These are phyloP conservation scores for Myzus persicae DNA, from an alignment of 1,140 invertebrate genomes.

Conservation along the genomic window DNA sequence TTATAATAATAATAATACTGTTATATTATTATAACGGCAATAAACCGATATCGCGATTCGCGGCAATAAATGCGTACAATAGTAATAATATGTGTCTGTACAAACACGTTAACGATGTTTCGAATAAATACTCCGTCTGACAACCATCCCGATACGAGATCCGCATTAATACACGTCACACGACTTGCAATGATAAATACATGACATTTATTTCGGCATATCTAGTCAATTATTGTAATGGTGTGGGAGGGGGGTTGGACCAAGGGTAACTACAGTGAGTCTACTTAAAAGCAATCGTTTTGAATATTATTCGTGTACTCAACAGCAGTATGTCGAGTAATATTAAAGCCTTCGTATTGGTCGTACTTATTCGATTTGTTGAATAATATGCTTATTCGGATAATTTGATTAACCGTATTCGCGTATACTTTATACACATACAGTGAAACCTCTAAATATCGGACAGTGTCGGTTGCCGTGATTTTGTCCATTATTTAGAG, in stretches of 20 bases:
- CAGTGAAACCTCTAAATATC: no score
- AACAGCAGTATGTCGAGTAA: not conserved
- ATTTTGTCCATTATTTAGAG: no score
- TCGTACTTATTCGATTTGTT: no score
- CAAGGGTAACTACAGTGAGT: not conserved
- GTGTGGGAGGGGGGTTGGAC: no score
- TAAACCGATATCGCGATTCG: not conserved
- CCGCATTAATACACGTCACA: not conserved
- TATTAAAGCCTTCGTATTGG: no score
- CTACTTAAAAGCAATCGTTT: not conserved
- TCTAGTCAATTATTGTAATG: not conserved
- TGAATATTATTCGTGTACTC: not conserved
- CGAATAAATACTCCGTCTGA: not conserved
- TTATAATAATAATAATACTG: not conserved
- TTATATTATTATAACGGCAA: not conserved
- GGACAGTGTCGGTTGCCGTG: no score
- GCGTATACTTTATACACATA: no score
- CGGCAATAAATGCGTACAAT: not conserved
- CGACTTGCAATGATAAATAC: not conserved
- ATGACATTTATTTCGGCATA: not conserved
- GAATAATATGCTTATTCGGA: not conserved
- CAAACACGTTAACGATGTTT: not conserved
- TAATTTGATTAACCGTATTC: no score
- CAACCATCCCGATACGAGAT: not conserved
- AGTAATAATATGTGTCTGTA: not conserved